Conservation (phyloP, 2,113 vertebrate genomes). For the Nymphicus hollandicus region DNA sequence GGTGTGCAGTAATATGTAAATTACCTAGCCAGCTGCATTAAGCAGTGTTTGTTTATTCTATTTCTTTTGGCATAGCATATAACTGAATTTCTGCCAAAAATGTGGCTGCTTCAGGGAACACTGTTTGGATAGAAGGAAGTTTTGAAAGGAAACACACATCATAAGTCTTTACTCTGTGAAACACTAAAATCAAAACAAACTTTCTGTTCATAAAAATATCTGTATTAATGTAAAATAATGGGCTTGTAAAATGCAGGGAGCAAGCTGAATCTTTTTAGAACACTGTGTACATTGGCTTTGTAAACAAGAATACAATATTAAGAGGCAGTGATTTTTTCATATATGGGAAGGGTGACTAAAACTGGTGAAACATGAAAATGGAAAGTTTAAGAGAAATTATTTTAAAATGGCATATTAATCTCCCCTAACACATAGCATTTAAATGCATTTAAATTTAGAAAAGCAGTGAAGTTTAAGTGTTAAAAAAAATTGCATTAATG, state of each 20-base stretch:
- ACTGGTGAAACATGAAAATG: slow-evolving; percentile 50
- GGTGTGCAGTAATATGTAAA: slow-evolving; percentile 81
- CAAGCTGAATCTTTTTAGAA: slow-evolving; percentile 49
- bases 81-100: slow-evolving; percentile 81
- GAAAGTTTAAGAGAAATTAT: slow-evolving; percentile 70
- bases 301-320: slow-evolving; percentile 60
- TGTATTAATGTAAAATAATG: slow-evolving; percentile 69
- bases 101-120: slow-evolving; percentile 75
- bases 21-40: slow-evolving; percentile 77
- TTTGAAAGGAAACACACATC: slow-evolving; percentile 72
- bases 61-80: slow-evolving; percentile 75
- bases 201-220: slow-evolving; percentile 73
- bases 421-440: slow-evolving; percentile 64
- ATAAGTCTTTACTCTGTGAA: slow-evolving; percentile 69
- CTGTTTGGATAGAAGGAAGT: slow-evolving; percentile 70
- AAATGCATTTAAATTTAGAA: slow-evolving; percentile 74
- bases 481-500: slow-evolving; percentile 78
- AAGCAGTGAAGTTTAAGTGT: slow-evolving; percentile 75
- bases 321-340: slow-evolving; percentile 37
- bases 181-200: slow-evolving; percentile 72
- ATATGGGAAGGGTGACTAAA: slow-evolving; percentile 33
- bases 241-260: slow-evolving; percentile 70
- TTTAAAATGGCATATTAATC: slow-evolving; percentile 70
- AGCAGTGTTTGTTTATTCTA: slow-evolving; percentile 81
- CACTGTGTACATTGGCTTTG: slow-evolving; percentile 24